Base-by-base conservation (phyloP, 1,140 invertebrate genomes). In the Drosophila arizonae region DNA sequence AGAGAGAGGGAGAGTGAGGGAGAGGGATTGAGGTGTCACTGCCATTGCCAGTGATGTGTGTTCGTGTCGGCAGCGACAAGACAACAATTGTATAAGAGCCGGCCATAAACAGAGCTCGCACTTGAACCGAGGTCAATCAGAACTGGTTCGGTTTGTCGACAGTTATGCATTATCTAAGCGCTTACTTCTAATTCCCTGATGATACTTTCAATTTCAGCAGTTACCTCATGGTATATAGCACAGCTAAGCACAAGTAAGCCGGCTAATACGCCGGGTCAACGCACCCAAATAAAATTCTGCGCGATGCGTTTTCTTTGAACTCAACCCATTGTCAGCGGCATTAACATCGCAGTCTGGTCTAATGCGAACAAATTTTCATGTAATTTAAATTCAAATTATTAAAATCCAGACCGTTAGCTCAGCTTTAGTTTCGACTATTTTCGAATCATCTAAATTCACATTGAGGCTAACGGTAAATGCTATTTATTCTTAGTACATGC, bases 1-100 rank as follows among this genome's bases (percentile, higher is more conserved):
- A 39, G 36, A 39, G 36, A 4, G 36, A 39, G 36, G 2, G 9
- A 39, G 36, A 39, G 36, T 11, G 36, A 11, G 67, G 56, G 67
- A 41, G 33, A 54, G 15, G 6, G 28, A 30, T 30, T 6, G 28
- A 30, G 28, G 15, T 58, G 21, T n/a, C 24, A 21, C 30, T 46
- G 70, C 26, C 69, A 65, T 45, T 58, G 60, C 39, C 36, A 51
- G 46, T 41, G 54, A 4, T 24, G 39, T 30, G 55, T 46, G 11
- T 43, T 21, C 39, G 43, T 56, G 71, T 73, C 71, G 45, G 62
- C 58, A 63, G 30, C 43, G 30, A 60, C 54, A 48, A 56, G 72
- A 67, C 43, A 30, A 60, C 48, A 55, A 62, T 78, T 76, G 48
- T 76, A 78, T 76, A 78, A 72, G 4, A 30, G 28, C 54, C 48